Base-by-base conservation (phyloP, 2,113 vertebrate species). In the Hyperopisus bebe region DNA sequence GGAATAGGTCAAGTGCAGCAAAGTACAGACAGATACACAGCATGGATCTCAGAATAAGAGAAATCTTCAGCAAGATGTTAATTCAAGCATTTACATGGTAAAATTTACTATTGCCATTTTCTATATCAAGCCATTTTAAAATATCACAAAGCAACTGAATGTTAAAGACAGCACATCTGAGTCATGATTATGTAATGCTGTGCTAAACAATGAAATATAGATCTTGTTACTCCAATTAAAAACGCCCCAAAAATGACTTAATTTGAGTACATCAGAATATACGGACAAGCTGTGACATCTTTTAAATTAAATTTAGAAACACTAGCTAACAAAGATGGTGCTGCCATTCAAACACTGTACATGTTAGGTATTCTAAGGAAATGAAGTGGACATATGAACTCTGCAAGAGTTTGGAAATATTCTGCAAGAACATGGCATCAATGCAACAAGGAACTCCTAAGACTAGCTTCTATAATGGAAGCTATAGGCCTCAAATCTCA, bases 1-100 rank as follows among this genome's bases (percentile, higher is more conserved):
- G 82, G 77, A 84, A 47, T 89, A 89, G 89, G 89, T 85, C 89
- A 89, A 89, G 42, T 44, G 42, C 42, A 46, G 80, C 42, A 83
- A 24, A 46, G 74, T 84, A 47, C 9, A 46, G 42, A 84, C 44
- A 84, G 44, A 84, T 47, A 21, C 17, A 47, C 27, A 10, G 35
- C 13, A 39, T 77, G 31, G 11, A 77, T 19, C n/a, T 70, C 70
- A 77, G 31, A 39, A 13, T 1, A 80, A 80, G 35, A 80, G 35
- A 42, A 42, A 42, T 17, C 27, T 74, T 74, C 74, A 42, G 17
- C 35, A 80, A 80, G 35, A 80, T 42, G 35, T 42, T 35, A 80
- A 80, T 80, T 80, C 74, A 80, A 19, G 31, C 74, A 80, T 80
- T 80, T 80, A 42, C 47, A 86, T 27, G 21, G 24, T 24, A 10